Evolutionary conservation across 2,888 invertebrate species (phyloP).

Genomic region (Scaptomyza polygonia): DNA sequence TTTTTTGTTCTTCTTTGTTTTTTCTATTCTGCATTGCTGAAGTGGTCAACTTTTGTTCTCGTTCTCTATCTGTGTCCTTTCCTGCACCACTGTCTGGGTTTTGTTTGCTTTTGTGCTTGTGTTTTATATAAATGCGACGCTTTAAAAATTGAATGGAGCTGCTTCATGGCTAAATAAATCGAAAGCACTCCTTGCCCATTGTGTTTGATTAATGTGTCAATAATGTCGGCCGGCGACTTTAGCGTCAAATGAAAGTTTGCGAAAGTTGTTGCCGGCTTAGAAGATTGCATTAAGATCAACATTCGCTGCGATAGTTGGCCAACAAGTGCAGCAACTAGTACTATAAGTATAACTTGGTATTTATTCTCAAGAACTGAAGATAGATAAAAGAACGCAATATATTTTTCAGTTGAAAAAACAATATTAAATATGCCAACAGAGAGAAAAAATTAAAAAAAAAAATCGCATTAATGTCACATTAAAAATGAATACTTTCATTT

Average conservation of each 20-base stretch:
- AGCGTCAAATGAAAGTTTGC: conserved; percentile 16
- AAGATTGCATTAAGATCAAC: conserved; percentile 9
- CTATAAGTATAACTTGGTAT: neutral
- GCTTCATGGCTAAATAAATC: conserved; percentile 72
- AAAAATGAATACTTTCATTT: neutral
- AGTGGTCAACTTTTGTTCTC: conserved; percentile 50
- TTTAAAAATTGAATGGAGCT: conserved; percentile 56
- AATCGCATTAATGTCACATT: neutral
- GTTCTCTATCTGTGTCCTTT: neutral
- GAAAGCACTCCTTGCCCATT: conserved; percentile 78
- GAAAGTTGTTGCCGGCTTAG: conserved; percentile 20
- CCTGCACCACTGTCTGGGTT: conserved; percentile 46
- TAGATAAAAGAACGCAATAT: too few species aligned
- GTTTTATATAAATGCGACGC: conserved; percentile 55
- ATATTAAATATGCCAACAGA: neutral
- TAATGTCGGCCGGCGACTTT: conserved; percentile 56
- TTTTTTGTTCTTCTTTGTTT: conserved; percentile 4
- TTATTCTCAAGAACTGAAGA: neutral
- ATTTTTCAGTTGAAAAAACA: neutral
- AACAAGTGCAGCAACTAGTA: neutral
- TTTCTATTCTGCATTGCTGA: conserved; percentile 31
- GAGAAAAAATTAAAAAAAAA: neutral
- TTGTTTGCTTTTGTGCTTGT: conserved; percentile 50
- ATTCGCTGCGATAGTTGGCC: neutral
- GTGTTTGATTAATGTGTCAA: conserved; percentile 80